A percentile compares a stretch with the other conserved stretches of the same genome.
These are phyloP conservation scores for Chloroceryle aenea DNA, from an alignment of 2,113 vertebrate species.

Conservation along the genomic window DNA sequence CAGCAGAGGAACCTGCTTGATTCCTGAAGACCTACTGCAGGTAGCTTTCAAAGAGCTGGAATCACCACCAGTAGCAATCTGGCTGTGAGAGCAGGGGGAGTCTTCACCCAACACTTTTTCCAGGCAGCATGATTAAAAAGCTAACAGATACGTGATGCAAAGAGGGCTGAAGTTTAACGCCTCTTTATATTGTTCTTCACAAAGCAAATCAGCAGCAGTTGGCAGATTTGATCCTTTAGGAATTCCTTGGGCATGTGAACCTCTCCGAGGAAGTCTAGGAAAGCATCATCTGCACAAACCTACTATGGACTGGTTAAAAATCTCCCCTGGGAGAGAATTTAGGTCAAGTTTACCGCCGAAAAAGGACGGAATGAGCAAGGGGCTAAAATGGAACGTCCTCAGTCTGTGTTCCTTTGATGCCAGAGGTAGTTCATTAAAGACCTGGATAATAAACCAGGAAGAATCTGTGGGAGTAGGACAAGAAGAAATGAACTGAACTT, in stretches of 20 bases:
- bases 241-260: background rate
- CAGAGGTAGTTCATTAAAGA: background rate
- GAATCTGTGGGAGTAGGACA: background rate
- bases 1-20: too few relatives aligned
- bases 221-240: background rate
- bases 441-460: background rate
- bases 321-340: background rate
- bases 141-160: background rate
- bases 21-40: background rate
- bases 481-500: background rate
- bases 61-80: background rate
- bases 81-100: background rate
- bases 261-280: background rate
- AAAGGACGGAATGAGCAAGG: background rate
- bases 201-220: background rate
- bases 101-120: too few relatives aligned
- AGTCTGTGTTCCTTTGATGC: background rate
- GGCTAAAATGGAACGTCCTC: background rate
- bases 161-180: background rate
- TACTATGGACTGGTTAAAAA: background rate
- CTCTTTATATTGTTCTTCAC: background rate
- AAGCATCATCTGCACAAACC: background rate
- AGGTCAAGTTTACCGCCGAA: background rate
- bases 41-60: background rate
- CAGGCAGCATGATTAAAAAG: background rate